phyloP scores from a whole-genome alignment of 2,797 vertebrate species.

The Semotilus atromaculatus region DNA sequence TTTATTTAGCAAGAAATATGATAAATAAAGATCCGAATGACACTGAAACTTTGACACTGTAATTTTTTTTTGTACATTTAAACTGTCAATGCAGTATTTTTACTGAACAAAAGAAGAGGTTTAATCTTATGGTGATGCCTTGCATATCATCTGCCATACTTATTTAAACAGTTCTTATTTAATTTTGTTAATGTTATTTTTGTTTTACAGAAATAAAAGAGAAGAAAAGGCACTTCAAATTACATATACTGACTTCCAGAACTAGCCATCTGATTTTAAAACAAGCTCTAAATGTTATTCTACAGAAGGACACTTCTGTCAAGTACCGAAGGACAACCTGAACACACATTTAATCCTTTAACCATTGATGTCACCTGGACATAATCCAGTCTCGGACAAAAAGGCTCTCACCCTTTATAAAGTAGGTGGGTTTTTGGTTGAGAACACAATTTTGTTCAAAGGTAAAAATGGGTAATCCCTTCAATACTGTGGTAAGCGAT shows the following conservation, averaged over 20 bases:
- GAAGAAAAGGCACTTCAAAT: neutral
- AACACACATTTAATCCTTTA: neutral
- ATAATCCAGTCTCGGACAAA: neutral
- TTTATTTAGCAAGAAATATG: neutral
- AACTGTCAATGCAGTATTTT: neutral
- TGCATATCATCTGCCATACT: neutral
- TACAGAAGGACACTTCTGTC: neutral
- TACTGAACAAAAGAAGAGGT: neutral
- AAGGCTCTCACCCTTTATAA: neutral
- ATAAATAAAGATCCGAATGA: neutral
- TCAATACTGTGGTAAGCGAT: neutral
- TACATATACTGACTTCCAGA: constrained; percentile 3
- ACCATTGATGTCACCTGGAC: neutral
- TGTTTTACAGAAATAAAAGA: neutral
- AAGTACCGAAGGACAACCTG: neutral
- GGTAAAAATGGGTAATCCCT: neutral
- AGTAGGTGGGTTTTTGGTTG: constrained; percentile 1
- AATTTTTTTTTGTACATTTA: neutral
- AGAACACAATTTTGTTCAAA: neutral
- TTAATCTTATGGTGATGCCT: neutral
- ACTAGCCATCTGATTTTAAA: constrained; percentile 10
- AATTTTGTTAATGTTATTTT: neutral
- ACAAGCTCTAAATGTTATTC: neutral
- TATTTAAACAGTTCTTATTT: neutral
- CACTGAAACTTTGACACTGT: neutral